These are phyloP conservation scores for Chanos chanos DNA, from an alignment of 2,797 vertebrate species.

Conservation along the genomic window DNA sequence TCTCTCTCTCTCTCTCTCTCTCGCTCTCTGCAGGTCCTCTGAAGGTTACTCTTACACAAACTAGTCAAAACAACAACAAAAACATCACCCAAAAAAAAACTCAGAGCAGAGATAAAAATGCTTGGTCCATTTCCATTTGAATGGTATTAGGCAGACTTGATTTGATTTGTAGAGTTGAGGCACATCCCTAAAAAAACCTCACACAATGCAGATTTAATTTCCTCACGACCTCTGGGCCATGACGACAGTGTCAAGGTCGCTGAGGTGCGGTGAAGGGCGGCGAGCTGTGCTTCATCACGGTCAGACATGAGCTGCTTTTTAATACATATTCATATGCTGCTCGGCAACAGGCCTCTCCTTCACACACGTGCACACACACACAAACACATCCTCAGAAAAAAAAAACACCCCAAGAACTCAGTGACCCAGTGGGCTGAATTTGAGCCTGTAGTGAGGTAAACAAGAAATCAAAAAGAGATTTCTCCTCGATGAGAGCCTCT, in stretches of 20 bases:
- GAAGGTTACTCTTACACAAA: slow-evolving; percentile 34
- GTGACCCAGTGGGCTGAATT: too few relatives aligned
- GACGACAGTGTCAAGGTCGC: slow-evolving; percentile 6
- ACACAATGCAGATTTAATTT: slow-evolving; percentile 16
- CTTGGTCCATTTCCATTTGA: slow-evolving; percentile 29
- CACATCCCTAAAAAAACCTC: slow-evolving; percentile 4
- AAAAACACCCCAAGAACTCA: too few relatives aligned
- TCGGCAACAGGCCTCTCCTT: neutral
- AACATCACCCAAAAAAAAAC: slow-evolving; percentile 16
- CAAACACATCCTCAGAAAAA: neutral
- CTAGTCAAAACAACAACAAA: slow-evolving; percentile 21
- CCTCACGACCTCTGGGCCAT: slow-evolving; percentile 29
- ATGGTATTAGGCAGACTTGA: slow-evolving; percentile 11
- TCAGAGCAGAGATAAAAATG: slow-evolving; percentile 20
- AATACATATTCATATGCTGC: slow-evolving; percentile 12
- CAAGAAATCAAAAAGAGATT: too few relatives aligned
- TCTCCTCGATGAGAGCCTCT: too few relatives aligned
- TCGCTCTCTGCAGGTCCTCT: slow-evolving; percentile 13
- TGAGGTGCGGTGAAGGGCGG: neutral
- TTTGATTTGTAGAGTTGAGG: slow-evolving; percentile 25
- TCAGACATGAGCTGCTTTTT: neutral
- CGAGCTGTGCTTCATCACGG: neutral
- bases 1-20: slow-evolving; percentile 51
- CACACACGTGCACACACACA: neutral
- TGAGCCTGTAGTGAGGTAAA: too few relatives aligned